These are phyloP conservation scores for Campoplex capitator DNA, from an alignment of 2,888 invertebrate species.

Conservation along the genomic window DNA sequence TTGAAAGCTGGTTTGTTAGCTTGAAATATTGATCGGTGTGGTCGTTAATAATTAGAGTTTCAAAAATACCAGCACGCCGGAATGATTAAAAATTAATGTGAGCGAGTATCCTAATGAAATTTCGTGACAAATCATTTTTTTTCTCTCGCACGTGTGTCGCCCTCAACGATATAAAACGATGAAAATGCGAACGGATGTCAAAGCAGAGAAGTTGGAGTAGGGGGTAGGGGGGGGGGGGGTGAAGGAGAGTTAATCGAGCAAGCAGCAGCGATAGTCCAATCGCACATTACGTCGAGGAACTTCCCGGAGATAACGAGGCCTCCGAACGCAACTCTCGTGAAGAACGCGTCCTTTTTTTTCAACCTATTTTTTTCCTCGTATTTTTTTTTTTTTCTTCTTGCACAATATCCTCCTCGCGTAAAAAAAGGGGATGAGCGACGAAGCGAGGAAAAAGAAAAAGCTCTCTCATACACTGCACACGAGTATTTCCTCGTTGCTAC, in stretches of 20 bases:
- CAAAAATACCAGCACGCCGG: neutral
- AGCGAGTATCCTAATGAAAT: neutral
- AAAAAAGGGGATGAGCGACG: conserved; percentile 41
- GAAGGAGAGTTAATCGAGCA: conserved; percentile 41
- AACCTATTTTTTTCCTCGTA: neutral
- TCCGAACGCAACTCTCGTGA: conserved; percentile 37
- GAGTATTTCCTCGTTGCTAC: conserved; percentile 49
- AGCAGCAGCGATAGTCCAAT: conserved; percentile 43
- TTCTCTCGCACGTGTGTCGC: neutral
- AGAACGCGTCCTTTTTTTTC: conserved; percentile 28
- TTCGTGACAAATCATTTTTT: neutral
- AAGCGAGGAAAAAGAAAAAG: conserved; percentile 44
- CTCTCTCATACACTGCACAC: conserved; percentile 30
- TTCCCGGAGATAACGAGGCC: conserved; percentile 49
- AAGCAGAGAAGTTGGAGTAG: neutral
- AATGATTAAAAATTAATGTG: neutral
- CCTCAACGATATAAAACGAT: neutral
- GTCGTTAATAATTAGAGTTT: neutral
- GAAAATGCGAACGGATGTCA: neutral
- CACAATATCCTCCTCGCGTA: conserved; percentile 16
- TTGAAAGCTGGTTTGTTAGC: neutral
- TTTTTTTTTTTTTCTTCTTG: conserved; percentile 13
- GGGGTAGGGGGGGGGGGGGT: neutral
- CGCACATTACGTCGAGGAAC: conserved; percentile 27
- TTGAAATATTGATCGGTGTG: neutral